Evolutionary conservation across 2,888 invertebrate species (phyloP), one percentile per base, ranked within the genome.

Genomic region (Noctua fimbriata): DNA sequence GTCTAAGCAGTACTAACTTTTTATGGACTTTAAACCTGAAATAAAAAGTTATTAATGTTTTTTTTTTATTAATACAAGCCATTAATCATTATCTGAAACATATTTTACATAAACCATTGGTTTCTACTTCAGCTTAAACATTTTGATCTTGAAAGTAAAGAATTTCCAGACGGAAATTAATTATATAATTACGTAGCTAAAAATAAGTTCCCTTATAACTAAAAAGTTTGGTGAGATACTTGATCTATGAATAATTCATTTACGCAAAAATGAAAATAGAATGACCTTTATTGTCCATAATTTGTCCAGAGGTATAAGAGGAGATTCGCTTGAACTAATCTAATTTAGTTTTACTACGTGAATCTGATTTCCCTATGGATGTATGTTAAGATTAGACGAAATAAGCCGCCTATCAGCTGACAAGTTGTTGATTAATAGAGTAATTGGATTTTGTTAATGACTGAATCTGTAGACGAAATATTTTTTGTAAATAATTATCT

Each of bases 301-400:
- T 32, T 21, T 52, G 47, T 28, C n/a, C 1, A 21, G n/a, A 70
- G 18, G 6, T 44, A 32, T 44, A 52, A 58, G 12, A 55, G 3
- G 18, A 24, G 10, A 65, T 71, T 81, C 18, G 28, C 28, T 55
- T 66, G n/a, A 65, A 36, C 24, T 36, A 5, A 82, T 73, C 74
- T 21, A 41, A 82, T 66, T 49, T 74, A 28, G n/a, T 82, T 74
- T 58, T 41, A 41, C 32, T 67, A 3, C 5, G n/a, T 47, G 21
- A 32, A 82, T 58, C 32, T 67, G 21, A 79, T 80, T 80, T 80
- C 67, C 83, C 83, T 24, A 18, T 18, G 66, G 80, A 83, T 52
- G 4, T 18, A 28, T 18, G 12, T 28, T 16, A 58, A 73, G 2
- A 18, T 67, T 21, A 58, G 9, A 67, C 7, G 16, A 49, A 49